Percentiles rank a stretch among this genome's conserved stretches.
These are phyloP conservation scores for Acrobasis suavella DNA, from an alignment of 2,888 invertebrate genomes.

Conservation along the genomic window DNA sequence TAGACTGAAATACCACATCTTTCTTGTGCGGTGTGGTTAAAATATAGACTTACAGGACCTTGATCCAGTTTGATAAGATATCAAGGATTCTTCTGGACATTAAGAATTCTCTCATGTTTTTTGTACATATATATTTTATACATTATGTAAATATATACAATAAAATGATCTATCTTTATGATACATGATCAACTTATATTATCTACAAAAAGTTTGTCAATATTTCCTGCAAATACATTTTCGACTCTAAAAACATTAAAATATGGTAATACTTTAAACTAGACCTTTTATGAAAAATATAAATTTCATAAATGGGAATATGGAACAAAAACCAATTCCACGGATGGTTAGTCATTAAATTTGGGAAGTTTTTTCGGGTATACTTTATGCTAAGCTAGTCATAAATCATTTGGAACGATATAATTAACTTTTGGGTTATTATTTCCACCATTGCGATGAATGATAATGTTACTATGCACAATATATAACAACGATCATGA, in stretches of 20 bases:
- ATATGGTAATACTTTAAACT: constrained; percentile 9
- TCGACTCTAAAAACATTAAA: not conserved
- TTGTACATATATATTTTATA: too few relatives aligned
- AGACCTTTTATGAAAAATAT: constrained; percentile 20
- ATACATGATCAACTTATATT: too few relatives aligned
- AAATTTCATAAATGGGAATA: constrained; percentile 21
- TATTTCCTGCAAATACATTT: not conserved
- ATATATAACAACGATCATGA: too few relatives aligned
- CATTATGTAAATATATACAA: too few relatives aligned
- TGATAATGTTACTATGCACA: not conserved
- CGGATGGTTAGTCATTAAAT: constrained; percentile 23
- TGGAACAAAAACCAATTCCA: constrained; percentile 24
- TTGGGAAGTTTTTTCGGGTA: constrained; percentile 19
- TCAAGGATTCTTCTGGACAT: too few relatives aligned
- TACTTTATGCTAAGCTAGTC: constrained; percentile 20
- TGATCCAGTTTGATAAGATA: too few relatives aligned
- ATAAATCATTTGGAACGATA: constrained; percentile 17
- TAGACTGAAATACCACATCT: too few relatives aligned
- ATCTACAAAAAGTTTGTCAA: not conserved
- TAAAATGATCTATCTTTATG: too few relatives aligned
- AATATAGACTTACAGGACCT: too few relatives aligned
- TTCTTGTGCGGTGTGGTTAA: too few relatives aligned
- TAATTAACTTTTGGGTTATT: constrained; percentile 6
- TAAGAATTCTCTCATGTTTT: too few relatives aligned
- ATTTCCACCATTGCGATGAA: not conserved